Evolutionary conservation across 37 sponge, comb jelly and placozoan species (phyloP).

Genomic region (Mnemiopsis leidyi): DNA sequence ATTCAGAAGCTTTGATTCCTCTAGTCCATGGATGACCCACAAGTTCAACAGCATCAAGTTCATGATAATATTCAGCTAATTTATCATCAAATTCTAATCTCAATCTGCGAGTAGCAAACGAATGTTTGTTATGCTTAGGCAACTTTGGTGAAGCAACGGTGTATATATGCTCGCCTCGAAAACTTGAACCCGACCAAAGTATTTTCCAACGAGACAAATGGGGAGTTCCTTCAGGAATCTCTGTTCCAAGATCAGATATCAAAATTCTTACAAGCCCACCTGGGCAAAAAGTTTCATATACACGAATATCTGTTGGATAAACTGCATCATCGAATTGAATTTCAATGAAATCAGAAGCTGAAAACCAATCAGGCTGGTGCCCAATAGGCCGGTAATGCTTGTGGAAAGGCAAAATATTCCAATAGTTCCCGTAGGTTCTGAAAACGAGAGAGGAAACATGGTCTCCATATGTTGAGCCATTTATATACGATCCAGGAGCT

Average conservation of each 20-base stretch:
- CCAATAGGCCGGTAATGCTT: not conserved
- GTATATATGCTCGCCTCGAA: not conserved
- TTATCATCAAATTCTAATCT: not conserved
- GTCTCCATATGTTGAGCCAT: not conserved
- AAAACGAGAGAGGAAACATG: not conserved
- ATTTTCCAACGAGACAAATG: not conserved
- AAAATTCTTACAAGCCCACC: not conserved
- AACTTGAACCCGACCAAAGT: not conserved
- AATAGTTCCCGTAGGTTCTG: constrained; percentile 7
- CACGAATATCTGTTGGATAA: not conserved
- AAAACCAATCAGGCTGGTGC: not conserved
- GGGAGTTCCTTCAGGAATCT: not conserved
- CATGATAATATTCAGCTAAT: not conserved
- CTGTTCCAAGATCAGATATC: not conserved
- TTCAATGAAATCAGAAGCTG: not conserved
- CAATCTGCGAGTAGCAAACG: not conserved
- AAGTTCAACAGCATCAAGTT: not conserved
- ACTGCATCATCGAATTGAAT: not conserved
- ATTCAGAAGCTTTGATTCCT: not conserved
- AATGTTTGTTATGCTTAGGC: not conserved
- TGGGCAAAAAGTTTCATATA: not conserved
- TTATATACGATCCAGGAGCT: not conserved
- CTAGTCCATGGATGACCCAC: not conserved
- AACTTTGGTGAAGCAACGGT: not conserved
- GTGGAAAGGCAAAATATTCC: not conserved